Conservation (phyloP, 2,888 invertebrate genomes). For the Odontomyia ornata region DNA sequence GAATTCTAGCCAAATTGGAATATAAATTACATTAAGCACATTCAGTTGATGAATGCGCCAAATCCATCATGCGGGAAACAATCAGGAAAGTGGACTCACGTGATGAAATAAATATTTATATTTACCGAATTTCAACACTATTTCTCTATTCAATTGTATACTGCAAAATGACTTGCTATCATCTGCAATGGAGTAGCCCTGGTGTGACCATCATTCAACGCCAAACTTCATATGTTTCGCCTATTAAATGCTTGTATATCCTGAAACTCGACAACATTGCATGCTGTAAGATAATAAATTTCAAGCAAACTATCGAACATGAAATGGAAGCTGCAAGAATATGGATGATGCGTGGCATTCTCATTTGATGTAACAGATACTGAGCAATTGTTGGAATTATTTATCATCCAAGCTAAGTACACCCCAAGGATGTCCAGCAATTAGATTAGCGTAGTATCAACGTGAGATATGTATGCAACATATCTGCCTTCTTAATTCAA, state of each 20-base stretch:
- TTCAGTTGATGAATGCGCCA: not conserved
- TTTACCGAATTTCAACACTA: not conserved
- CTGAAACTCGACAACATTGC: not conserved
- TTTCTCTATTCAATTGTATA: not conserved
- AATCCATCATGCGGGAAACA: not conserved
- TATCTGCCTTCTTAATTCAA: too few relatives aligned
- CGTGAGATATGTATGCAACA: too few relatives aligned
- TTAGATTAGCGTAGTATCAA: too few relatives aligned
- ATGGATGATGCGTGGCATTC: not conserved
- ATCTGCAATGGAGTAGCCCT: not conserved
- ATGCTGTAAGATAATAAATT: conserved; percentile 26
- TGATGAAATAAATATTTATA: too few relatives aligned
- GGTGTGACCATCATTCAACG: conserved; percentile 13
- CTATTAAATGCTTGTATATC: conserved; percentile 1
- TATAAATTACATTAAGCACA: not conserved
- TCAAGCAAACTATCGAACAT: conserved; percentile 14
- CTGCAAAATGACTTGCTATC: not conserved
- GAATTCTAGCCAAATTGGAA: not conserved
- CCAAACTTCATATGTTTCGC: conserved; percentile 3
- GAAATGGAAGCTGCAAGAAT: conserved; percentile 17
- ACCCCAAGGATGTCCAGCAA: too few relatives aligned
- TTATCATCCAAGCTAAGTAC: not conserved
- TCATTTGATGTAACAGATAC: not conserved
- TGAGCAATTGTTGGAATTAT: not conserved
- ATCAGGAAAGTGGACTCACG: too few relatives aligned